Percentiles rank a stretch among this genome's conserved stretches.
Conservation (phyloP, 2,888 invertebrate species). For the Tuberolachnus salignus region DNA sequence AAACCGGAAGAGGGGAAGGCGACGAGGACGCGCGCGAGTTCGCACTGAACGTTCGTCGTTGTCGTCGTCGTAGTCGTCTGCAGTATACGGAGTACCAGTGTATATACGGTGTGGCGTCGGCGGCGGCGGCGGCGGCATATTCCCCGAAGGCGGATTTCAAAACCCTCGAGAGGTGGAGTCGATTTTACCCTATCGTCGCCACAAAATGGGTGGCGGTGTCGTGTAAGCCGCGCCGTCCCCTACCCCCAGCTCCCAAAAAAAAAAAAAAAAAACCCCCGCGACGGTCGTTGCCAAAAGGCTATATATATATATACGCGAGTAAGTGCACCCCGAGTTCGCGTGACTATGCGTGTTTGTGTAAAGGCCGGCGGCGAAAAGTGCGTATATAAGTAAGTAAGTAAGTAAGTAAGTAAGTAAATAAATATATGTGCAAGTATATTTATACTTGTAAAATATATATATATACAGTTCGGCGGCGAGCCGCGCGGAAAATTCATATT, state of each 20-base stretch:
- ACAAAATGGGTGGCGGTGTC: constrained; percentile 55
- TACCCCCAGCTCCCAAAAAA: constrained; percentile 36
- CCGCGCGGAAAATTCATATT: constrained; percentile 43
- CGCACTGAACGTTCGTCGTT: too few species aligned
- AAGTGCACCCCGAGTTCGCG: neutral
- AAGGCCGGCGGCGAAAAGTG: neutral
- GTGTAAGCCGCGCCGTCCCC: constrained; percentile 39
- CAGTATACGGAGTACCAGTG: too few species aligned
- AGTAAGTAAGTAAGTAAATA: too few species aligned
- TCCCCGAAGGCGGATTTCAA: constrained; percentile 62
- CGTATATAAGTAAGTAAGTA: too few species aligned
- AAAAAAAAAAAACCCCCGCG: constrained; percentile 50
- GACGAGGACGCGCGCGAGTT: constrained; percentile 40
- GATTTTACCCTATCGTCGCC: constrained; percentile 58
- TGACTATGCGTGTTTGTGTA: neutral
- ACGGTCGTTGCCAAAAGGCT: constrained; percentile 48
- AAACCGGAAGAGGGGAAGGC: constrained; percentile 64
- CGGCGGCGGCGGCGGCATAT: constrained; percentile 53
- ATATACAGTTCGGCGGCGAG: neutral
- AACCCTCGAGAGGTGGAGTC: constrained; percentile 65
- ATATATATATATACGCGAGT: neutral
- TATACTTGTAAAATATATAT: too few species aligned
- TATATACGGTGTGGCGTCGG: neutral
- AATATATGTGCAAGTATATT: neutral
- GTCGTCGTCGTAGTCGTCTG: too few species aligned